A percentile compares a stretch with the other conserved stretches of the same genome.
phyloP scores from a whole-genome alignment of 64 coral and sea anemone species.

The Porites lutea region DNA sequence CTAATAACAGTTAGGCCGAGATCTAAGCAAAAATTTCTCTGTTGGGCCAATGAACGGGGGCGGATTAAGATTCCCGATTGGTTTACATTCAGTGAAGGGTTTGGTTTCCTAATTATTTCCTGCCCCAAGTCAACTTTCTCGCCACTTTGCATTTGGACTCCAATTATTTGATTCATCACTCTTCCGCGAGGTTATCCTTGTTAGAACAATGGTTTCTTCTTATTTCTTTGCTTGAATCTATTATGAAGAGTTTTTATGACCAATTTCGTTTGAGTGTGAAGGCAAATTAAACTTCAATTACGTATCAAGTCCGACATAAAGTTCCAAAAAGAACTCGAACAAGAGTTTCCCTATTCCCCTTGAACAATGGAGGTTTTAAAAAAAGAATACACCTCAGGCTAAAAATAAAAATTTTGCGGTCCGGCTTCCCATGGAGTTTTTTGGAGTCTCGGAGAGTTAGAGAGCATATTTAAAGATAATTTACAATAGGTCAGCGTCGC shows the following conservation, averaged over 20 bases:
- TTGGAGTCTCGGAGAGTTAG: background rate
- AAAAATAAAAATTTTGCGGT: background rate
- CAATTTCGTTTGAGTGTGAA: background rate
- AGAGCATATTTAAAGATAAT: background rate
- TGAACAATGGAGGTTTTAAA: background rate
- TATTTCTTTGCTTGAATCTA: background rate
- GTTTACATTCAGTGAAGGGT: background rate
- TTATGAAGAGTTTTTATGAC: slow-evolving; percentile 30
- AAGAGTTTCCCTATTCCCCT: background rate
- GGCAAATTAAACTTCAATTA: slow-evolving; percentile 38
- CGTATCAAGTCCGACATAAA: background rate
- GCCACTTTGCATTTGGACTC: background rate
- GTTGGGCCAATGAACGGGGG: slow-evolving; percentile 30
- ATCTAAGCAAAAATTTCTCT: slow-evolving; percentile 10
- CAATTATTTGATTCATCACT: background rate
- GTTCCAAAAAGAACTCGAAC: background rate
- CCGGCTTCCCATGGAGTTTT: background rate
- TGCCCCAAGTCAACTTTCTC: background rate
- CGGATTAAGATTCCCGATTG: slow-evolving; percentile 14
- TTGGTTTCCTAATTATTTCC: slow-evolving; percentile 32
- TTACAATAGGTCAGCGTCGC: background rate
- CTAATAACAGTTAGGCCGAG: background rate
- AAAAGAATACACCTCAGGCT: background rate
- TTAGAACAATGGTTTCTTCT: background rate
- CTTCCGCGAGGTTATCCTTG: background rate